Percentiles rank a stretch among this genome's conserved stretches.
Evolutionary conservation across 2,888 invertebrate species (phyloP).

Genomic region (Ennomos fuscantarius): DNA sequence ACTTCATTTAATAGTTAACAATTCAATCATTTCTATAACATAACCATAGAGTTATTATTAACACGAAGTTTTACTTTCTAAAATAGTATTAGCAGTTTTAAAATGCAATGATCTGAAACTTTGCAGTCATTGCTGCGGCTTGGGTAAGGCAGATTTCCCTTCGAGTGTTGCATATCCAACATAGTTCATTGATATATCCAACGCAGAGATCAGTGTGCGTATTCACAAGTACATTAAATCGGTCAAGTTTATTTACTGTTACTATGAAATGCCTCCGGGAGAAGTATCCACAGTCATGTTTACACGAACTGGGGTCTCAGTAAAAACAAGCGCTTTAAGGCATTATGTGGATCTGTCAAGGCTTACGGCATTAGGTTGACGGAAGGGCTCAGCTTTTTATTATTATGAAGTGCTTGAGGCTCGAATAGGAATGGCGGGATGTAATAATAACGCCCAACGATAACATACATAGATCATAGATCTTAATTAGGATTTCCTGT

Average conservation of each 20-base stretch:
- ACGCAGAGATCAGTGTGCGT: background rate
- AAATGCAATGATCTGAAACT: too few relatives aligned
- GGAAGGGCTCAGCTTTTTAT: constrained; percentile 41
- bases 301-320: constrained; percentile 70
- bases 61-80: too few relatives aligned
- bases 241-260: background rate
- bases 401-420: constrained; percentile 37
- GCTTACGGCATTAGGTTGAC: constrained; percentile 50
- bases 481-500: too few relatives aligned
- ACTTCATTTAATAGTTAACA: too few relatives aligned
- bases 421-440: constrained; percentile 27
- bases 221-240: background rate
- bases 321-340: constrained; percentile 70
- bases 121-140: too few relatives aligned
- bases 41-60: too few relatives aligned
- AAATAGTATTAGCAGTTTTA: too few relatives aligned
- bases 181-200: background rate
- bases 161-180: background rate
- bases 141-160: too few relatives aligned
- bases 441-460: too few relatives aligned
- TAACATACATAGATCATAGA: too few relatives aligned
- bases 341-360: constrained; percentile 64
- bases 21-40: too few relatives aligned
- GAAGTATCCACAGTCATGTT: constrained; percentile 75
- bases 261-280: constrained; percentile 41